Evolutionary conservation across 2,797 vertebrate species (phyloP), one percentile per base, ranked within the genome.

Genomic region (Hapalemur alaotrensis): DNA sequence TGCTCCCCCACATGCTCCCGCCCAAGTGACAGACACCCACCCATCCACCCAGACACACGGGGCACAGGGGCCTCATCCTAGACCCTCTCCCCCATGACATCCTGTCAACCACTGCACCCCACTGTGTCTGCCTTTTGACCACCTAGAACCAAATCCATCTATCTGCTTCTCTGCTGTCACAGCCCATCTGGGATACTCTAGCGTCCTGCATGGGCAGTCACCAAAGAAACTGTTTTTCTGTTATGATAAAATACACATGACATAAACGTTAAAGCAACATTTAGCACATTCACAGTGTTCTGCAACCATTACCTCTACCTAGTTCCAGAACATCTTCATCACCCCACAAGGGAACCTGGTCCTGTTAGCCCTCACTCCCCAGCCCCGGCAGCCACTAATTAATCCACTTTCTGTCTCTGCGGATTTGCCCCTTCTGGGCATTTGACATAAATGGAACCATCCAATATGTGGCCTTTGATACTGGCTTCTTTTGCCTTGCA

Each of bases 1-100:
- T 28, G 63, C 48, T 28, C 50, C 61, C 43, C 20, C 30, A 4
- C 1, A 0, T n/a, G 25, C 38, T 54, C 35, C 41, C 41, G 46
- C n/a, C 32, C 32, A 4, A 1, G 1, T 48, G 65, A 48, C 89
- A 69, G 88, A 35, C 10, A 9, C 61, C 28, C 4, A 5, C 35
- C 28, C 6, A 5, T 23, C 48, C 88, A n/a, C 61, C 48, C 35
- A n/a, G 75, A 67, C 28, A 8, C 63, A 4, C 43, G 14, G 61
- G 20, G 20, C 0, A 0, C 4, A 1, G 25, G 41, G 4, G 13
- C 4, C 17, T n/a, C 35, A 13, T 46, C 30, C 20, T 30, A 18
- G 30, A 80, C 15, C 30, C 2, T 12, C 5, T 43, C 46, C 28
- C 2, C 20, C 4, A 0, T 18, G 1, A 0, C 22, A 25, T 14